A percentile compares a stretch with the other conserved stretches of the same genome.
Conservation (phyloP, 2,888 invertebrate species). For the Aplocera efformata region DNA sequence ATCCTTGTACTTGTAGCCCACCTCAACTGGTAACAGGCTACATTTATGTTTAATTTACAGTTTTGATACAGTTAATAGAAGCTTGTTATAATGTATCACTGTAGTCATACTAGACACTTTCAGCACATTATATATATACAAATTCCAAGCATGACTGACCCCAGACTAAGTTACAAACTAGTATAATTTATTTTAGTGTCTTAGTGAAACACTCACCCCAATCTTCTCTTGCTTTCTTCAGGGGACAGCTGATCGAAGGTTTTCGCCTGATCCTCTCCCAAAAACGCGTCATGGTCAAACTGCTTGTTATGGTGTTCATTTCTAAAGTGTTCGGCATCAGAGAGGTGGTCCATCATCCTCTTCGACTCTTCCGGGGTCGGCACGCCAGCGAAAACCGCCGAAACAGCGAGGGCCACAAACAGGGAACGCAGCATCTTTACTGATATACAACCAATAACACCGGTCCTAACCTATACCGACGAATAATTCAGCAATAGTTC, state of each 20-base stretch:
- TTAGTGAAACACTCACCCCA: conserved; percentile 80
- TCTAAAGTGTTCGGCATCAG: conserved; percentile 89
- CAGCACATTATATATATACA: no score
- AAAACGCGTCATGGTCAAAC: conserved; percentile 98
- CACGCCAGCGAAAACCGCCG: conserved; percentile 75
- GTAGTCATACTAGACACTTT: no score
- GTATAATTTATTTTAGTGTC: no score
- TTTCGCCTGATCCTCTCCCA: conserved; percentile 95
- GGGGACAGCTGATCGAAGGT: conserved; percentile 96
- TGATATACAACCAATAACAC: conserved; percentile 21
- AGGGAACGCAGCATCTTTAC: conserved; percentile 59
- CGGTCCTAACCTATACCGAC: conserved; percentile 2
- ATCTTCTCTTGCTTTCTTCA: conserved; percentile 94
- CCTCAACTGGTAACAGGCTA: no score
- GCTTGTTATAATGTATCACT: no score
- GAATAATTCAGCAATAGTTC: background rate
- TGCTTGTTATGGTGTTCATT: conserved; percentile 92
- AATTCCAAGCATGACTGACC: no score
- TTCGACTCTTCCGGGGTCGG: conserved; percentile 88
- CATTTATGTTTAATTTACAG: no score
- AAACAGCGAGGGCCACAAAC: conserved; percentile 57
- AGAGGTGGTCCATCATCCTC: conserved; percentile 84
- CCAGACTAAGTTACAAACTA: no score
- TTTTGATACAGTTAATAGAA: no score
- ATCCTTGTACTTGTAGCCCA: no score